A percentile compares a stretch with the other conserved stretches of the same genome.
Conservation (phyloP, 2,888 invertebrate species). For the Malacosoma neustria region DNA sequence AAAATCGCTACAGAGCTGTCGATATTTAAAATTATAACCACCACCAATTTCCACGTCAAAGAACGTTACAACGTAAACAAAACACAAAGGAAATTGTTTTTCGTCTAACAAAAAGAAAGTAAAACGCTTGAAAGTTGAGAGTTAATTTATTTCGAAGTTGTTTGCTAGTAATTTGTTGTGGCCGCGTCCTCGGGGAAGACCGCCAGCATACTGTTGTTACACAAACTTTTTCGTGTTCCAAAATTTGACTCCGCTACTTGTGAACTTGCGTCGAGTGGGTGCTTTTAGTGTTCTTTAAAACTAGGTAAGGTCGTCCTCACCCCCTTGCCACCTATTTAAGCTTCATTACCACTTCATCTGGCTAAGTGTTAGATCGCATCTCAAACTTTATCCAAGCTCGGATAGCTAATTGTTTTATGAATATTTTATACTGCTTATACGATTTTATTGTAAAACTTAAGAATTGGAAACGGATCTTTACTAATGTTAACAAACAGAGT, state of each 20-base stretch:
- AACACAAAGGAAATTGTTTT: constrained; percentile 65
- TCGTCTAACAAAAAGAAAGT: constrained; percentile 55
- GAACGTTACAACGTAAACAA: constrained; percentile 41
- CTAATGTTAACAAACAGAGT: no score
- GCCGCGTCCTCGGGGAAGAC: constrained; percentile 54
- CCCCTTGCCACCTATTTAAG: not conserved
- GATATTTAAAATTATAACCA: constrained; percentile 25
- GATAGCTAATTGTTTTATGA: no score
- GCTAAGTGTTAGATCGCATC: not conserved
- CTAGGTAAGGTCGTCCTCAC: constrained; percentile 12
- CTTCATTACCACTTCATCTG: not conserved
- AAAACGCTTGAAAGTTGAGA: constrained; percentile 68
- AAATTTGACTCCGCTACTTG: constrained; percentile 50
- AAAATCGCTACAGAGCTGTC: constrained; percentile 5
- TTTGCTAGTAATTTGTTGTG: constrained; percentile 70
- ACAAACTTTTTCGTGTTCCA: constrained; percentile 54
- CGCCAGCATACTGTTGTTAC: constrained; percentile 44
- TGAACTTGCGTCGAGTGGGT: constrained; percentile 31
- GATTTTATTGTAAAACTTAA: no score
- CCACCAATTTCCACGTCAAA: constrained; percentile 28
- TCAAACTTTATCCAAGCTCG: not conserved
- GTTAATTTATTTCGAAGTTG: constrained; percentile 72
- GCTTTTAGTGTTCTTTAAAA: constrained; percentile 23
- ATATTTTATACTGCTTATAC: no score
- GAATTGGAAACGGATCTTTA: no score